Evolutionary conservation across 2,888 invertebrate genomes (phyloP), one percentile per base, ranked within the genome.

Genomic region (Oligia latruncula): DNA sequence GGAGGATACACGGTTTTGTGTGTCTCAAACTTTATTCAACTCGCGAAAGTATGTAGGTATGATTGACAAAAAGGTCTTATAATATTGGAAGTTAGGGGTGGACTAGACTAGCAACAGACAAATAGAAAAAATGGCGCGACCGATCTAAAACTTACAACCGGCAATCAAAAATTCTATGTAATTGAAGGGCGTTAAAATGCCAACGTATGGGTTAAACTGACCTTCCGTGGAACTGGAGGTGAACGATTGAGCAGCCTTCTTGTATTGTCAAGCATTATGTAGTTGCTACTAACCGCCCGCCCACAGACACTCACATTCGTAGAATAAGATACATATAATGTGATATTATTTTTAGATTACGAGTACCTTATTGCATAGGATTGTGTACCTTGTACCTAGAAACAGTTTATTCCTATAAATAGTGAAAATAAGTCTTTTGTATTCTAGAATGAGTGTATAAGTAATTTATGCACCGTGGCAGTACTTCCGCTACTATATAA

Each of bases 181-280:
- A 92, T 92, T 91, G 91, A 92, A 92, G 88, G 88, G 88, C 83
- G 88, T 89, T 93, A 91, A 76, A 93, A 93, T 92, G 91, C 88
- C 92, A 93, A 89, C 84, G 81, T 88, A 83, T 87, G 90, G 91
- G n/a, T n/a, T 78, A 58, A 83, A 68, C 29, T 71, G 40, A 71
- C 92, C 92, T 91, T 90, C 85, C 80, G 81, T 81, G 78, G 84
- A 90, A 87, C 80, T 78, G 80, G 62, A 52, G 68, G 75, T 76
- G 81, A 89, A 85, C 71, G 71, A 83, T 82, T 84, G 62, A 85
- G 20, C 35, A 60, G 64, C 43, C 13, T 72, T 87, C 90, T 89
- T 90, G 81, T 89, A 82, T 86, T 81, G 74, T 87, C 46, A 87
- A 87, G 82, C 84, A 79, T 80, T 78, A 72, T 62, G 67, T 60